Percentiles rank a stretch among this genome's conserved stretches.
These are phyloP conservation scores for Sminthurides bifidus DNA, from an alignment of 1,140 invertebrate species.

Conservation along the genomic window DNA sequence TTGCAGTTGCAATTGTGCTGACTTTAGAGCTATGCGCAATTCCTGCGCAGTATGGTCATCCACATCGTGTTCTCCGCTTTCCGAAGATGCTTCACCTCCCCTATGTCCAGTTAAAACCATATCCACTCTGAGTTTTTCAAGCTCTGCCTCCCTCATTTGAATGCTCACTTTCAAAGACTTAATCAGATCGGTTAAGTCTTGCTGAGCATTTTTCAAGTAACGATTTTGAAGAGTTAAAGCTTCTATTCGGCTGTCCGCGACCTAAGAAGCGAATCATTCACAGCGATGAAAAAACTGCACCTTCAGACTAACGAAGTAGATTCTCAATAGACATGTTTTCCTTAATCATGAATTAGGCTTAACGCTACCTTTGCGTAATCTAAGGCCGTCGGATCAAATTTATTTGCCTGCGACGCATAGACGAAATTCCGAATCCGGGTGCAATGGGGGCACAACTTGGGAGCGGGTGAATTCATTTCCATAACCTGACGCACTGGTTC, in stretches of 20 bases:
- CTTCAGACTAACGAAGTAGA: background rate
- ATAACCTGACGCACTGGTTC: conserved; percentile 13
- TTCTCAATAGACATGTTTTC: background rate
- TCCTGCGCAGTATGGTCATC: conserved; percentile 10
- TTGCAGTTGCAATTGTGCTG: conserved; percentile 24
- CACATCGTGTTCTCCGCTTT: conserved; percentile 2
- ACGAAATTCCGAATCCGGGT: conserved; percentile 23
- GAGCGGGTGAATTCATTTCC: conserved; percentile 9
- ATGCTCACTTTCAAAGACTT: conserved; percentile 17
- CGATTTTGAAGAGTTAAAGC: conserved; percentile 24
- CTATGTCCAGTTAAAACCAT: background rate
- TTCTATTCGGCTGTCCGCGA: conserved; percentile 28
- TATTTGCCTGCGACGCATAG: conserved; percentile 7
- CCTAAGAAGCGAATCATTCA: conserved; percentile 8
- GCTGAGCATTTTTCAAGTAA: conserved; percentile 9
- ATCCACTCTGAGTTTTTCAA: conserved; percentile 17
- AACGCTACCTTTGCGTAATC: conserved; percentile 31
- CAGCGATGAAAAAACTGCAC: background rate
- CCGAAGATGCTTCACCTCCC: background rate
- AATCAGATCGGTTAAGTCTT: conserved; percentile 15
- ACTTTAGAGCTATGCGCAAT: conserved; percentile 10
- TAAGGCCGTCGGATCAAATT: conserved; percentile 9
- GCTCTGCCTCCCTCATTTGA: conserved; percentile 18
- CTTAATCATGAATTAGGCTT: too few relatives aligned
- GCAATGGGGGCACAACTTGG: conserved; percentile 22